Evolutionary conservation across 1,140 invertebrate species (phyloP), one percentile per base, ranked within the genome.

Genomic region (Drosophila grimshawi): DNA sequence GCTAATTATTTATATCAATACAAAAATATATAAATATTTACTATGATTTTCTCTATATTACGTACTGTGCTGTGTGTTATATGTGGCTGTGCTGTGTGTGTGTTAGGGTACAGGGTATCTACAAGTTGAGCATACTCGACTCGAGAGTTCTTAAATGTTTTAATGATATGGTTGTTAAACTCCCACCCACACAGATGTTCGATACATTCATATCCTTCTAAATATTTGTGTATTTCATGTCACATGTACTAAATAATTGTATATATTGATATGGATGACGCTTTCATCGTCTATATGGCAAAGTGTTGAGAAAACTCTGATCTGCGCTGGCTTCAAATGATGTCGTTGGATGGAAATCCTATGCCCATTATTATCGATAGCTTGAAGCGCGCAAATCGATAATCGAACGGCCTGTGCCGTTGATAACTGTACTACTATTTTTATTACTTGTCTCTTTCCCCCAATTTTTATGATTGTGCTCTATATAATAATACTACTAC

Each of bases 391-490:
- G 30, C 61, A 57, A 51, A 51, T 49, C 11, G 19, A 49, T 11
- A n/a, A 39, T 11, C 6, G 8, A 37, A 53, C 66, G 66, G 66
- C 29, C 2, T 2, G 3, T 10, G 35, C 10, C 51, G 52, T 65
- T 69, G 6, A 46, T 46, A 30, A 52, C 1, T 52, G 56, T 52
- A 11, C 32, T 29, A 30, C 29, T 45, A 46, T 29, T 43, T 70
- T 37, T 30, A 53, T 56, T n/a, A 11, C 46, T 52, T 27, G 2
- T 33, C 60, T 19, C 41, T 48, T 6, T 33, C 27, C 19, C 35
- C 5, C 7, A 55, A 32, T 65, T 72, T 72, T 35, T 43, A 49
- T 72, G 53, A 66, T 66, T 72, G 53, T 59, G 11, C 55, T 72
- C 55, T 66, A 51, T 67, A 46, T 48, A 27, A 61, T 49, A n/a